Base-by-base conservation (phyloP, 2,797 vertebrate species). In the Chromobotia macracanthus region DNA sequence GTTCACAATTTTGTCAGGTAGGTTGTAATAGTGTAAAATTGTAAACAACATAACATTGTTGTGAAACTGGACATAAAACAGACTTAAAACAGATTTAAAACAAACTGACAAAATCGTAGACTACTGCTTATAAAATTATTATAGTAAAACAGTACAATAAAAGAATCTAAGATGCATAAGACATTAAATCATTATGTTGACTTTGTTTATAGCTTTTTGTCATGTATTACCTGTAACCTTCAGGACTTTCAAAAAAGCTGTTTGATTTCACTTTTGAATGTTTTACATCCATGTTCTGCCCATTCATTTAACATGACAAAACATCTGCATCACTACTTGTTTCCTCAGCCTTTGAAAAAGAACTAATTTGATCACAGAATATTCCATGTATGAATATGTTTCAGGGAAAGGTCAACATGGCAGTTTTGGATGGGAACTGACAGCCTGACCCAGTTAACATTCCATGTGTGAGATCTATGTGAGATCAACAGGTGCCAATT, bases 381-480 rank as follows among this genome's bases (percentile, higher is more conserved):
- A 71, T 78, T 48, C 69, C 3, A 61, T 61, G 61, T 64, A 12
- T 41, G 28, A 19, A 25, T 15, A 3, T 2, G 3, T 21, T 69
- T 19, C 41, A 21, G 41, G 46, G 18, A 60, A 79, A 71, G 44
- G 60, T 72, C 68, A 79, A 51, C 44, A 65, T 25, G 28, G 2
- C 9, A 25, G 48, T 13, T 35, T 19, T 41, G 58, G 77, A 56
- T 64, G 18, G 35, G 44, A 79, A 72, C 55, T 38, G 31, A 44
- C 65, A 67, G 3, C 2, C 21, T 8, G 19, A 25, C 44, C 38
- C 28, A 67, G 44, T 48, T 67, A 21, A 67, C 11, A 48, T 67
- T 67, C 65, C 2, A 3, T 23, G 15, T 53, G 31, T 41, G 19
- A 65, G 9, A 41, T n/a, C 13, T 19, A 21, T 31, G 35, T 38